Evolutionary conservation across 1,140 invertebrate genomes (phyloP), one percentile per base, ranked within the genome.

Genomic region (Yoshiicerus persimilis): DNA sequence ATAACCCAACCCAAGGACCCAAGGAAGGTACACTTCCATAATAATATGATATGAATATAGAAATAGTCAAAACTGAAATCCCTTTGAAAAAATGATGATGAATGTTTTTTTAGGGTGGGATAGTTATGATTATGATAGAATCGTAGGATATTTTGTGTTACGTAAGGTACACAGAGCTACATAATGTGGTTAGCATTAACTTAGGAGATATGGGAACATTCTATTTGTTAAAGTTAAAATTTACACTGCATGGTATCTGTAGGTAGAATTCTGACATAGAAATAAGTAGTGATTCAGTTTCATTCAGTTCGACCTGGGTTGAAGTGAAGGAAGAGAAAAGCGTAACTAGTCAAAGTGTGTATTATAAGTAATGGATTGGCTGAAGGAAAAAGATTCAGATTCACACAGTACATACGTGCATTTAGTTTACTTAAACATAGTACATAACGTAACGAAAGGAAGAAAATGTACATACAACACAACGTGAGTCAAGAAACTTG

Each of bases 401-500:
- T n/a, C 47, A n/a, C 47, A 56, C n/a, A n/a, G n/a, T n/a, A n/a
- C n/a, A n/a, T n/a, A n/a, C n/a, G n/a, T n/a, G n/a, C n/a, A n/a
- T n/a, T n/a, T 56, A 56, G n/a, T 16, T 56, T n/a, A 56, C 47
- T 47, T 47, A 47, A 47, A 47, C n/a, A 47, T 47, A 47, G 30
- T 38, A 38, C 32, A 77, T 70, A 13, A 70, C 64, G 13, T 70
- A n/a, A 70, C 9, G 66, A 27, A 70, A 70, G 10, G 10, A 70
- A 11, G 25, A 16, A 70, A 70, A 70, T 30, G 66, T 70, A 80
- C 75, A 80, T 36, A 80, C 75, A 80, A 80, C 75, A 36, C 75
- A 36, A 80, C 75, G 75, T 80, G 75, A 80, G 75, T 80, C 75
- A 36, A 36, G 75, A 80, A 80, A 80, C 30, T 80, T 80, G 75